These are phyloP conservation scores for Vulpes vulpes DNA, from an alignment of 2,113 vertebrate genomes.

Conservation along the genomic window DNA sequence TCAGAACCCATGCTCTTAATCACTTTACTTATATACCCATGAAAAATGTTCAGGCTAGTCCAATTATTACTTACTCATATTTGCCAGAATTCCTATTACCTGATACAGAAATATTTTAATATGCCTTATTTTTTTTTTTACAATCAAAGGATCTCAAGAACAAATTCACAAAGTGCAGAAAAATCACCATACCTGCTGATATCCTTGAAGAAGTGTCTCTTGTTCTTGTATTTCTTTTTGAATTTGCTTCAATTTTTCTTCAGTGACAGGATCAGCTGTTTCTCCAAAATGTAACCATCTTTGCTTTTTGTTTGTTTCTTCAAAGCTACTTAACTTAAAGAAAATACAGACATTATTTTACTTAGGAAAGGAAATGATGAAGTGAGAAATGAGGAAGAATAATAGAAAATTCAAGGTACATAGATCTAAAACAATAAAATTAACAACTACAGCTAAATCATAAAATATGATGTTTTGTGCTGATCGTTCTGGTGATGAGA, in stretches of 20 bases:
- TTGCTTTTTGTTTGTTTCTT: constrained; percentile 88
- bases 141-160: constrained; percentile 37
- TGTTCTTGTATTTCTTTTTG: constrained; percentile 94
- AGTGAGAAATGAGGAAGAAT: constrained; percentile 2
- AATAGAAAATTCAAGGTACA: not conserved
- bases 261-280: constrained; percentile 82
- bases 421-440: not conserved
- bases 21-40: not conserved
- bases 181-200: constrained; percentile 91
- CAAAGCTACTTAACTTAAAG: constrained; percentile 90
- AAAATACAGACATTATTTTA: constrained; percentile 59
- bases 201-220: constrained; percentile 95
- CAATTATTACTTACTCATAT: not conserved
- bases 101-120: constrained; percentile 45
- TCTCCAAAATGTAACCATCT: constrained; percentile 81
- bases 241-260: constrained; percentile 91
- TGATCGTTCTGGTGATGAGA: not conserved
- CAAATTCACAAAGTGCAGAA: not conserved
- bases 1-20: not conserved
- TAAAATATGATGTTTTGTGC: not conserved
- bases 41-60: not conserved
- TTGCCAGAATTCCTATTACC: not conserved
- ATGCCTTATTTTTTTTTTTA: not conserved
- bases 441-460: not conserved
- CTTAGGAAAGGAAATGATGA: not conserved